Percentiles rank a stretch among this genome's conserved stretches.
Conservation (phyloP, 1,140 invertebrate species). For the Carcinoscorpius rotundicauda region DNA sequence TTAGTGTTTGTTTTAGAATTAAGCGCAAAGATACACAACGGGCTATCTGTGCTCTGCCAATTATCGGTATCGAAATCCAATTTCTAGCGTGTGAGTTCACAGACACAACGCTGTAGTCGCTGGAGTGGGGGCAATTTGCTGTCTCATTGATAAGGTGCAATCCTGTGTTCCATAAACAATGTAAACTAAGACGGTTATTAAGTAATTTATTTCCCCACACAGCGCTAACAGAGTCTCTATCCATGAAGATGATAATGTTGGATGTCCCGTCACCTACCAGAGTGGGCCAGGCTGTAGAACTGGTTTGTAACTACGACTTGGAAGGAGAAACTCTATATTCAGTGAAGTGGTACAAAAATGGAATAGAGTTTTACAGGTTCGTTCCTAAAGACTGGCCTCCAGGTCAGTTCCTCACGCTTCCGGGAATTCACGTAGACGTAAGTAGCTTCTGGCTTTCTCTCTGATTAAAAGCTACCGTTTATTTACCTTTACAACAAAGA, state of each 20-base stretch:
- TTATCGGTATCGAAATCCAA: too few relatives aligned
- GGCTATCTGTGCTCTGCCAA: too few relatives aligned
- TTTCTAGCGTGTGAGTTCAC: too few relatives aligned
- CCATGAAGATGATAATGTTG: constrained; percentile 5
- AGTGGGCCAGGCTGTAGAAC: constrained; percentile 16
- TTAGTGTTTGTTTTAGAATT: too few relatives aligned
- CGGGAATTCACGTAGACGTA: constrained; percentile 16
- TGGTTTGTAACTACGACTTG: constrained; percentile 32
- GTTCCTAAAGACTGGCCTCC: constrained; percentile 40
- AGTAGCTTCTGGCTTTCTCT: constrained; percentile 1
- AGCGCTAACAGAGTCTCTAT: neutral
- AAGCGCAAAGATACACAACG: too few relatives aligned
- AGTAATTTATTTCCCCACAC: too few relatives aligned
- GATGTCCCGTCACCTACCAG: constrained; percentile 13
- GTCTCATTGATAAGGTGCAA: too few relatives aligned
- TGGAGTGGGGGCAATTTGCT: too few relatives aligned
- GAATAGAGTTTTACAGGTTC: constrained; percentile 51
- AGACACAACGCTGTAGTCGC: too few relatives aligned
- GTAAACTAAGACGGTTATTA: too few relatives aligned
- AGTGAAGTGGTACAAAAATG: constrained; percentile 34
- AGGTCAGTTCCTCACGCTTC: constrained; percentile 7
- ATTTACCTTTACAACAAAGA: too few relatives aligned
- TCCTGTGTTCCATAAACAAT: too few relatives aligned
- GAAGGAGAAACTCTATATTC: constrained; percentile 31
- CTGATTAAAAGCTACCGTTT: neutral